These are phyloP conservation scores for Actinopyga echinites DNA, from an alignment of 53 echinoderm and acorn worm species.

Conservation along the genomic window DNA sequence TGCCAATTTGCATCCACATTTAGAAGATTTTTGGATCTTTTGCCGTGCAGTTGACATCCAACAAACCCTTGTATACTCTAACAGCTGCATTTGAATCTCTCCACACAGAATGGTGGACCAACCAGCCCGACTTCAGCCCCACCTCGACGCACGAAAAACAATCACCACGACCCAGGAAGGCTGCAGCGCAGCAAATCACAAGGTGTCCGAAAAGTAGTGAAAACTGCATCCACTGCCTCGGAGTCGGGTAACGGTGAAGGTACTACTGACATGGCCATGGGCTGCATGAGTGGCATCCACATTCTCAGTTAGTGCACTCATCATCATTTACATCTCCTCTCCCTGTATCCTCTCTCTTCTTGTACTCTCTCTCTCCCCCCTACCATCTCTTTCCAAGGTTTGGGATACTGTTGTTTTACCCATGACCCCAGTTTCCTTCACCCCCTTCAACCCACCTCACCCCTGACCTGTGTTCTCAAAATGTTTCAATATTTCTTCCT, in stretches of 20 bases:
- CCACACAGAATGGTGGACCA: conserved; percentile 83
- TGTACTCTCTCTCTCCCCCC: conserved; percentile 12
- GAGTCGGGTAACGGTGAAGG: conserved; percentile 94
- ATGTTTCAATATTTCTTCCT: no score
- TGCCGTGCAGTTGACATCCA: no score
- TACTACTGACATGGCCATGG: conserved; percentile 64
- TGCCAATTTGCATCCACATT: no score
- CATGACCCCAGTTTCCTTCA: background rate
- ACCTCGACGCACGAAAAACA: conserved; percentile 52
- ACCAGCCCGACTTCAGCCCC: conserved; percentile 76
- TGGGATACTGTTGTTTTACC: background rate
- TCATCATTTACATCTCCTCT: conserved; percentile 20
- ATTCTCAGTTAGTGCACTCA: conserved; percentile 65
- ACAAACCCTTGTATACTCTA: no score
- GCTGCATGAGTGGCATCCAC: conserved; percentile 87
- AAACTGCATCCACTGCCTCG: conserved; percentile 88
- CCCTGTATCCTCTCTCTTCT: background rate
- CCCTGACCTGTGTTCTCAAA: background rate
- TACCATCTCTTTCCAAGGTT: background rate
- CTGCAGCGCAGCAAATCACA: conserved; percentile 98
- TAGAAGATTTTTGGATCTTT: no score
- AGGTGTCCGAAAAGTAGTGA: conserved; percentile 89
- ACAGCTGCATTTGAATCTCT: background rate
- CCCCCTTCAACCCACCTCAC: background rate
- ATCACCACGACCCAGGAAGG: conserved; percentile 87